Percentiles rank a stretch among this genome's conserved stretches.
phyloP scores from a whole-genome alignment of 2,888 invertebrate genomes.

The Diploptera punctata region DNA sequence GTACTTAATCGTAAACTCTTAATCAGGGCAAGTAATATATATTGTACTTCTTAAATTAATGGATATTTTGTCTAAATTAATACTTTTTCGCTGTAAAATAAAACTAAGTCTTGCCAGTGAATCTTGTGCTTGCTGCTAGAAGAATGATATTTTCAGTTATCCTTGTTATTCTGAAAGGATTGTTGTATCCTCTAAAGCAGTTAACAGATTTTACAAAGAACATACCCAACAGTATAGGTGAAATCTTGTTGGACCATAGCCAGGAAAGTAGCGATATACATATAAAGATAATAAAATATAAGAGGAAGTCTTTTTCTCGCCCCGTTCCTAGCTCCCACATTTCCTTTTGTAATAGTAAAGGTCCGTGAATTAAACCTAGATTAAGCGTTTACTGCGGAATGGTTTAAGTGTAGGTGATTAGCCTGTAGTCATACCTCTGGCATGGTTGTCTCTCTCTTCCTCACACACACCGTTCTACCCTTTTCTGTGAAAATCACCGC shows the following conservation, averaged over 20 bases:
- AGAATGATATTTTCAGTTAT: not conserved
- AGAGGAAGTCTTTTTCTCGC: not conserved
- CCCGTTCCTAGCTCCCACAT: not conserved
- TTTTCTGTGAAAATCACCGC: slow-evolving; percentile 32
- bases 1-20: too few species aligned
- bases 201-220: not conserved
- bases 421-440: not conserved
- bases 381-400: slow-evolving; percentile 26
- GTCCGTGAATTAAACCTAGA: slow-evolving; percentile 17
- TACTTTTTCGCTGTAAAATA: too few species aligned
- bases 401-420: slow-evolving; percentile 17
- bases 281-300: slow-evolving; percentile 20
- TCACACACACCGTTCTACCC: not conserved
- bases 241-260: not conserved
- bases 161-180: slow-evolving; percentile 8
- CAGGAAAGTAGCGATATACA: slow-evolving; percentile 16
- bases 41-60: too few species aligned
- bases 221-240: not conserved
- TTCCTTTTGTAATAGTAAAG: slow-evolving; percentile 15
- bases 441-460: not conserved
- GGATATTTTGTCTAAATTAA: too few species aligned
- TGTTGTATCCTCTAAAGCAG: slow-evolving; percentile 1
- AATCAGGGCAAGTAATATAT: too few species aligned
- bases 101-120: too few species aligned
- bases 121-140: not conserved